phyloP scores from a whole-genome alignment of 2,797 vertebrate species.

The Danio kyathit region DNA sequence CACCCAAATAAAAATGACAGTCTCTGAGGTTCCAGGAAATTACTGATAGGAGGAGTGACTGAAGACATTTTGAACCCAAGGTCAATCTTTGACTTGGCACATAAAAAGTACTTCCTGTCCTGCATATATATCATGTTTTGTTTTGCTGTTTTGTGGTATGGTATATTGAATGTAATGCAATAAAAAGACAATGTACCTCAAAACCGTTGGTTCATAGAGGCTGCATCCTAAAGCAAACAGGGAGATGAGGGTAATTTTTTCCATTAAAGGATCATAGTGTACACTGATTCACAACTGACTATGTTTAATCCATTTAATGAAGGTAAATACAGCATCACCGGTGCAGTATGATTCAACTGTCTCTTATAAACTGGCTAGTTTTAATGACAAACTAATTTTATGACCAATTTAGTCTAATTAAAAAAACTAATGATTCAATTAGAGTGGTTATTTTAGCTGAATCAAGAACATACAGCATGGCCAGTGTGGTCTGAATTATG shows the following conservation, averaged over 20 bases:
- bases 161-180: background rate
- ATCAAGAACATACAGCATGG: too few species aligned
- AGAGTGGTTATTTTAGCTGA: too few species aligned
- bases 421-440: background rate
- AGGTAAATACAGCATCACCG: too few species aligned
- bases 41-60: background rate
- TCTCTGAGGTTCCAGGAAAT: slow-evolving; percentile 12
- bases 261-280: background rate
- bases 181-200: background rate
- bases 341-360: background rate
- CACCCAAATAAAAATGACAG: background rate
- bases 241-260: background rate
- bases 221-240: background rate
- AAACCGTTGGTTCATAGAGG: background rate
- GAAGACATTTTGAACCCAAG: slow-evolving; percentile 11
- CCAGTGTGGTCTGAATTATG: too few species aligned
- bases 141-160: background rate
- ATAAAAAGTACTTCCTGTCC: background rate
- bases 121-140: background rate
- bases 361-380: background rate
- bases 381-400: background rate
- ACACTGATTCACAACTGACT: background rate
- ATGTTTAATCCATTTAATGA: background rate
- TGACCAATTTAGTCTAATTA: background rate
- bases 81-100: background rate